phyloP scores from a whole-genome alignment of 2,888 invertebrate genomes.

The Euzophera pinguis region DNA sequence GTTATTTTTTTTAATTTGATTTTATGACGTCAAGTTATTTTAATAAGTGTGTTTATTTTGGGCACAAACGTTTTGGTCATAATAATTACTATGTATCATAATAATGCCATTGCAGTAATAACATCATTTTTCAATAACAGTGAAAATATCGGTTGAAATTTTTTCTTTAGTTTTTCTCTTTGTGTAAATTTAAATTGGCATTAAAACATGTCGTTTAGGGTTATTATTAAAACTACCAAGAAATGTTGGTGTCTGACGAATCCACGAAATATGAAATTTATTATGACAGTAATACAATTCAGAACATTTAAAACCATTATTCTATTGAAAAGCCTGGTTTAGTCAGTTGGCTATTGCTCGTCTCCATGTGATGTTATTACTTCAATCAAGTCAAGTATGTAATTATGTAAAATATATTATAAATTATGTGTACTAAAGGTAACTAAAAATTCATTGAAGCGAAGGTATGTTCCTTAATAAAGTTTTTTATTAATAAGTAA shows the following conservation, averaged over 20 bases:
- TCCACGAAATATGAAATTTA: too few relatives aligned
- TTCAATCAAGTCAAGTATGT: constrained; percentile 31
- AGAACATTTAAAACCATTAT: too few relatives aligned
- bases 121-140: constrained; percentile 17
- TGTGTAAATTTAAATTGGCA: too few relatives aligned
- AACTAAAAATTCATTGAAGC: constrained; percentile 30
- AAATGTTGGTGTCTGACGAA: too few relatives aligned
- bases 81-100: constrained; percentile 22
- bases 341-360: too few relatives aligned
- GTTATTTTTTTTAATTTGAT: constrained; percentile 28
- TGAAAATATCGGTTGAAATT: neutral
- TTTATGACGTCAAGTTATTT: constrained; percentile 23
- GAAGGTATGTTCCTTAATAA: constrained; percentile 67
- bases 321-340: too few relatives aligned
- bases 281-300: too few relatives aligned
- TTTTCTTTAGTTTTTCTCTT: too few relatives aligned
- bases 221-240: too few relatives aligned
- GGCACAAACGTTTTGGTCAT: constrained; percentile 34
- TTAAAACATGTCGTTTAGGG: too few relatives aligned
- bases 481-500: constrained; percentile 69
- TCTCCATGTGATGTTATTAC: constrained; percentile 28
- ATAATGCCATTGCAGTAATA: constrained; percentile 22
- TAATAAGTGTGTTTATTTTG: constrained; percentile 31
- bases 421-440: constrained; percentile 29
- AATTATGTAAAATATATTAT: constrained; percentile 33